Evolutionary conservation across 2,113 vertebrate genomes (phyloP).

Genomic region (Rhodinocichla rosea): DNA sequence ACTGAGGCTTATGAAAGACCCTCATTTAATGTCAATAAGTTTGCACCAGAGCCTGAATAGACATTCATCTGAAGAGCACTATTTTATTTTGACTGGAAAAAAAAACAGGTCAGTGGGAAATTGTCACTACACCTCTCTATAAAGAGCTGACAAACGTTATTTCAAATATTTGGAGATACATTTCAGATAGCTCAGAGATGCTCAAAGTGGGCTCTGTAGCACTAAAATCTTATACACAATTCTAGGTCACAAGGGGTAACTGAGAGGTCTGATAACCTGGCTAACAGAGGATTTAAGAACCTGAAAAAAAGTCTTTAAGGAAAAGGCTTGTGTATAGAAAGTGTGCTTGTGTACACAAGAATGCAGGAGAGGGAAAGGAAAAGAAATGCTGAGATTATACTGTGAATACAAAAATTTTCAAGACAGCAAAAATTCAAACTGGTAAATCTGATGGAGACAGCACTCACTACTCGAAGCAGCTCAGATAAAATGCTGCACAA

Average conservation of each 20-base stretch:
- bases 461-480: background rate
- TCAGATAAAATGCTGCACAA: background rate
- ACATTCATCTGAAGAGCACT: background rate
- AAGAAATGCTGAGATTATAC: background rate
- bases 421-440: background rate
- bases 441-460: background rate
- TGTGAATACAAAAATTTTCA: background rate
- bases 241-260: background rate
- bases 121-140: background rate
- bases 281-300: background rate
- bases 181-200: background rate
- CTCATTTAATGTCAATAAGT: background rate
- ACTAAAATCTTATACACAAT: background rate
- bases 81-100: background rate
- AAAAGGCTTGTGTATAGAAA: too few species aligned
- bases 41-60: background rate
- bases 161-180: background rate
- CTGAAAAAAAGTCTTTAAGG: background rate
- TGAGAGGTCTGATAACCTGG: background rate
- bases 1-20: background rate
- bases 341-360: rapidly evolving
- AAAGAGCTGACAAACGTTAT: background rate
- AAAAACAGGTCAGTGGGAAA: rapidly evolving
- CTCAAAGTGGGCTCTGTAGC: background rate
- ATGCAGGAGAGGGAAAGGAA: background rate